Evolutionary conservation across 2,797 vertebrate genomes (phyloP), one percentile per base, ranked within the genome.

Genomic region (Typhlichthys eigenmanni): DNA sequence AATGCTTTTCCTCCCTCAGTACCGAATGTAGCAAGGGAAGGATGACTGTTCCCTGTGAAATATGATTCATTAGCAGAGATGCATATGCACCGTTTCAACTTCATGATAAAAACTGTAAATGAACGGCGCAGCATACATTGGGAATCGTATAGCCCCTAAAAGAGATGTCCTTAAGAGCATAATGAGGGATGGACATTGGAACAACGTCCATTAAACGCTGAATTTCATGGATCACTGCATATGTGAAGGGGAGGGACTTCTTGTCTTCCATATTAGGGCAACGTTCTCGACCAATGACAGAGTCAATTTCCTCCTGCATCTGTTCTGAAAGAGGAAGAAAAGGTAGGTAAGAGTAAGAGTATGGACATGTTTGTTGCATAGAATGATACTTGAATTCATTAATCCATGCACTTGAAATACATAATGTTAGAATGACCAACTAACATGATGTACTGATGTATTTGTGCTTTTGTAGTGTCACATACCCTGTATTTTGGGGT

Each of bases 181-280:
- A 83, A 50, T 84, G 94, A 17, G 92, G 89, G 19, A 94, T 0
- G 1, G 81, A 87, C 46, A 90, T 72, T 1, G 92, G 90, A 12
- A 84, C 70, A 0, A 92, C 8, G 1, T 92, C 93, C 64, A 93
- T 66, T 0, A 83, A 90, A 13, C 86, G 64, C 69, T 91, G 92
- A 0, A 90, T 87, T 68, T 95, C 92, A 0, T 92, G 90, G 17
- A 94, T 87, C 32, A 94, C 91, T 0, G 92, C 92, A 0, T 93
- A 84, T 0, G 90, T 91, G 67, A 92, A 94, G 0, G 93, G 92
- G 52, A 95, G 92, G 17, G 80, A 92, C 60, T 52, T 87, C 57
- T 68, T 79, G 75, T 94, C 90, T 5, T 87, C 86, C 64, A 91
- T 86, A 13, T 46, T 55, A 1, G 83, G 91, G 2, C 51, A 50